Evolutionary conservation across 35 echinoderm and acorn worm species (phyloP).

Genomic region (Heliocidaris tuberculata): DNA sequence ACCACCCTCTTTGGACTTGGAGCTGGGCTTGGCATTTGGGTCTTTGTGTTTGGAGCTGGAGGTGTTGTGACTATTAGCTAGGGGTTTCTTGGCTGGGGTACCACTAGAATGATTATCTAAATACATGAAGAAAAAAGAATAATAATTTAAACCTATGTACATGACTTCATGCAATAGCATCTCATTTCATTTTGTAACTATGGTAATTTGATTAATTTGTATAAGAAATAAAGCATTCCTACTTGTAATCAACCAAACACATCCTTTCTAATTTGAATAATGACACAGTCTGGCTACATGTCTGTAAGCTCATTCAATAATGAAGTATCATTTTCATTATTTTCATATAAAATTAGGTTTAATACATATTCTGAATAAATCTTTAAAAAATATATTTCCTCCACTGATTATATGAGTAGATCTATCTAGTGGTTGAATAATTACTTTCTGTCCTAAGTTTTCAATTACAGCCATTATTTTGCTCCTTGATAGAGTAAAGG

Average conservation of each 20-base stretch:
- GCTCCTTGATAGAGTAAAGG: too few relatives aligned
- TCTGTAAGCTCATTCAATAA: too few relatives aligned
- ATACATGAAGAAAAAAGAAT: neutral
- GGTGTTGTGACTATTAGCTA: constrained; percentile 36
- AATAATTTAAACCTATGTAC: neutral
- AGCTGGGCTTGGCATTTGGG: constrained; percentile 41
- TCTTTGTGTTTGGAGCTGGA: constrained; percentile 34
- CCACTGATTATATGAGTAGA: too few relatives aligned
- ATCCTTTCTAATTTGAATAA: neutral
- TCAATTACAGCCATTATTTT: too few relatives aligned
- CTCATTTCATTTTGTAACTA: neutral
- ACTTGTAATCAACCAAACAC: neutral
- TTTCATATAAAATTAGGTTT: too few relatives aligned
- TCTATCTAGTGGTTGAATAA: too few relatives aligned
- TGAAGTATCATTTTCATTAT: too few relatives aligned
- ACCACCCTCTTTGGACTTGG: neutral
- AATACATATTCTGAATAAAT: too few relatives aligned
- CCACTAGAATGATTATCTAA: constrained; percentile 24
- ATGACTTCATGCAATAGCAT: neutral
- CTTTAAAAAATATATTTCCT: too few relatives aligned
- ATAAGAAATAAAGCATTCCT: neutral
- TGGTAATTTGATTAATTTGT: neutral
- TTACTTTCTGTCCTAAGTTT: too few relatives aligned
- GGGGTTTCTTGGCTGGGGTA: constrained; percentile 10
- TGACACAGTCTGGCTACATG: too few relatives aligned